phyloP scores from a whole-genome alignment of 2,888 invertebrate species.

The Notodonta dromedarius region DNA sequence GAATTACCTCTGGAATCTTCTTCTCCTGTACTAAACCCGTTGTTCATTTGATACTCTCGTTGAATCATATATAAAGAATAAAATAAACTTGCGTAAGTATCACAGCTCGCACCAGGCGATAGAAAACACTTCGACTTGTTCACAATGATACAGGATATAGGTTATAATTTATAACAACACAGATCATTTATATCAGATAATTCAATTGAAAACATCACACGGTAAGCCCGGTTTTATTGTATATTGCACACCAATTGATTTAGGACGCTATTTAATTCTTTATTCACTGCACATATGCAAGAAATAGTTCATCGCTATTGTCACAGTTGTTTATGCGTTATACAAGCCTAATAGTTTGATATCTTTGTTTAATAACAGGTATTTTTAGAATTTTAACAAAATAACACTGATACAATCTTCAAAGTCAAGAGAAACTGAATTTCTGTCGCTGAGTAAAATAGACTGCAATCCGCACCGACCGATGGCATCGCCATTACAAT shows the following conservation, averaged over 20 bases:
- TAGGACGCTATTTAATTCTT: constrained; percentile 40
- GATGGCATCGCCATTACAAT: constrained; percentile 56
- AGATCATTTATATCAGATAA: constrained; percentile 56
- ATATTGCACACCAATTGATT: constrained; percentile 42
- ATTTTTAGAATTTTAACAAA: constrained; percentile 16
- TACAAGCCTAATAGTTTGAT: constrained; percentile 17
- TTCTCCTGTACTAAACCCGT: constrained; percentile 96
- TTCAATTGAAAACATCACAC: constrained; percentile 55
- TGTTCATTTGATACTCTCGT: constrained; percentile 87
- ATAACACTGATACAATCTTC: constrained; percentile 10
- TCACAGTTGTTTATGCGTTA: constrained; percentile 38
- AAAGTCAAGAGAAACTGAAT: constrained; percentile 12
- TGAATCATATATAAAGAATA: constrained; percentile 82
- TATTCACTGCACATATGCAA: constrained; percentile 60
- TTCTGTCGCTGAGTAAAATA: constrained; percentile 34
- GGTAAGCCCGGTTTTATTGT: constrained; percentile 30
- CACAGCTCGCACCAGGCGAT: constrained; percentile 67
- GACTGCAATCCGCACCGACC: constrained; percentile 46
- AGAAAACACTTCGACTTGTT: constrained; percentile 70
- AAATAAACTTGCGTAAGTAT: constrained; percentile 53
- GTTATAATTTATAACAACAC: constrained; percentile 75
- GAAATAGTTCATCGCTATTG: constrained; percentile 58
- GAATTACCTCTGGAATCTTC: constrained; percentile 95
- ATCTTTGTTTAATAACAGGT: constrained; percentile 12
- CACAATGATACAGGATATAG: constrained; percentile 71